phyloP scores from a whole-genome alignment of 2,797 vertebrate species.

The Chromis chromis region DNA sequence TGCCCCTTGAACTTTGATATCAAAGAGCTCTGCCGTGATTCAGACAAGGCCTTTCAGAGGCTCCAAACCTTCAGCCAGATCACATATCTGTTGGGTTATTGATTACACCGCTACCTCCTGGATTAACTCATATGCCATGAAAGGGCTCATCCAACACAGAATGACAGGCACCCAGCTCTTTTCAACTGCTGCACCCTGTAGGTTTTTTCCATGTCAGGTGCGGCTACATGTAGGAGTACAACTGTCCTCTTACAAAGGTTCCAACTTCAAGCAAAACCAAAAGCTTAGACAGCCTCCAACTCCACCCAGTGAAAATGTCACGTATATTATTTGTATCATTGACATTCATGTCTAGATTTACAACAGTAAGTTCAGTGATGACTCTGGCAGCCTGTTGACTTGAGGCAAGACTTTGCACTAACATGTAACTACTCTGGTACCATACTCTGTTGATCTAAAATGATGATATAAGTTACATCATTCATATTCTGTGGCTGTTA shows the following conservation, averaged over 20 bases:
- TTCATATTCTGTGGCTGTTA: not conserved
- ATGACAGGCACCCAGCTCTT: slow-evolving; percentile 54
- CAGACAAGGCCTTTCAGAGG: slow-evolving; percentile 70
- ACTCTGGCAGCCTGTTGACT: not conserved
- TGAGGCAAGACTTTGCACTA: not conserved
- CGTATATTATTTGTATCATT: not conserved
- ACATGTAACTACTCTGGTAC: not conserved
- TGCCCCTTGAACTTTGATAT: slow-evolving; percentile 82
- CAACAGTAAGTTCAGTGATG: not conserved
- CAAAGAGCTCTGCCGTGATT: slow-evolving; percentile 75
- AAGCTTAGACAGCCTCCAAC: not conserved
- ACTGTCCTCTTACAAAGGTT: slow-evolving; percentile 6
- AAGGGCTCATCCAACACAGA: slow-evolving; percentile 51
- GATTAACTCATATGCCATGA: slow-evolving; percentile 68
- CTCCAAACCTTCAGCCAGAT: slow-evolving; percentile 64
- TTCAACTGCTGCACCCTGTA: slow-evolving; percentile 36
- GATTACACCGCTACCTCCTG: slow-evolving; percentile 74
- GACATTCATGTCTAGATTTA: not conserved
- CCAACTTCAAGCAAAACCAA: slow-evolving; percentile 6
- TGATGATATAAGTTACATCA: not conserved
- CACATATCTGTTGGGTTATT: slow-evolving; percentile 77
- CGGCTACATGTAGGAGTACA: not conserved
- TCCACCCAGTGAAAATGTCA: not conserved
- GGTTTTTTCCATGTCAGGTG: slow-evolving; percentile 32
- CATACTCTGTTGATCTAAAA: not conserved